Conservation (phyloP, 1,140 invertebrate genomes). For the Nymphalis io region DNA sequence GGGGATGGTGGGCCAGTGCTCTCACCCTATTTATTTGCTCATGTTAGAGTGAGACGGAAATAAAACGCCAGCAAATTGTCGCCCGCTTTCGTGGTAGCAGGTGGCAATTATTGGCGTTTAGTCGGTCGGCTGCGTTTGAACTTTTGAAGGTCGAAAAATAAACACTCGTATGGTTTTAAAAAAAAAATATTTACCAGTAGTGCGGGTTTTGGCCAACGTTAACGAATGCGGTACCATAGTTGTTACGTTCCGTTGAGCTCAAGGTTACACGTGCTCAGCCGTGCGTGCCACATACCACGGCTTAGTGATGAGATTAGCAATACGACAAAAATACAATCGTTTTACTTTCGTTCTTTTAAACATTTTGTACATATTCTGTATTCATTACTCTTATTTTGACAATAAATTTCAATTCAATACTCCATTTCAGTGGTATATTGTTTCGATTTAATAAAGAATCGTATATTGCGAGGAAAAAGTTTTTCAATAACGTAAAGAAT, state of each 20-base stretch:
- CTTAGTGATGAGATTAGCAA: background rate
- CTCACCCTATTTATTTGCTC: constrained; percentile 38
- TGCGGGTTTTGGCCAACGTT: constrained; percentile 22
- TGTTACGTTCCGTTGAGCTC: constrained; percentile 32
- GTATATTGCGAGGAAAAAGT: background rate
- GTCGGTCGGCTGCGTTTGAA: constrained; percentile 61
- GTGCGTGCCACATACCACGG: constrained; percentile 9
- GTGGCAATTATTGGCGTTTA: constrained; percentile 68
- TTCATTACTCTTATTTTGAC: background rate
- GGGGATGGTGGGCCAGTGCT: constrained; percentile 53
- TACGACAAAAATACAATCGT: background rate
- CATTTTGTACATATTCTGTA: too few species aligned
- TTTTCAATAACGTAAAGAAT: constrained; percentile 11
- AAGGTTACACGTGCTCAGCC: constrained; percentile 26
- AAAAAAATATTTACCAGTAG: background rate
- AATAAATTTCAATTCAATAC: background rate
- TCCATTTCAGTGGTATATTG: background rate
- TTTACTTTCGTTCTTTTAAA: background rate
- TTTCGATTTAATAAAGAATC: constrained; percentile 10
- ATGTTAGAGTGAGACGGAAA: constrained; percentile 47
- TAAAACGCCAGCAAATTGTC: constrained; percentile 62
- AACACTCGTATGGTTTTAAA: constrained; percentile 34
- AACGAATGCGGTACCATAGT: constrained; percentile 13
- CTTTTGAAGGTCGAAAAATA: constrained; percentile 78
- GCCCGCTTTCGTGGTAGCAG: constrained; percentile 64